Base-by-base conservation (phyloP, 2,888 invertebrate genomes). In the Itoplectis maculator region DNA sequence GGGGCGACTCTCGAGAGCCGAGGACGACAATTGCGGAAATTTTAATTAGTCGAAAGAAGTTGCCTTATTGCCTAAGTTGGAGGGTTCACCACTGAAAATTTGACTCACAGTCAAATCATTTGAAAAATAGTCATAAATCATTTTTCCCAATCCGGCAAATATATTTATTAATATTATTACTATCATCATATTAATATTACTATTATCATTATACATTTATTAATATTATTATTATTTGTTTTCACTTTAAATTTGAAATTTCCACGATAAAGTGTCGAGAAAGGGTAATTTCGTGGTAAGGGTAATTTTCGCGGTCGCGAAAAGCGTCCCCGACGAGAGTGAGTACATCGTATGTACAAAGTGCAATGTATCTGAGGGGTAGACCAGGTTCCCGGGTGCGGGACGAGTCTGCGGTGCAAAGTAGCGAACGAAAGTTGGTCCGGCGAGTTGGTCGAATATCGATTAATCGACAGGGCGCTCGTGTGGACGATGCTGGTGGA, bases 371-470 rank as follows among this genome's bases (percentile, higher is more conserved):
- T n/a, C n/a, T n/a, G n/a, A n/a, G n/a, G n/a, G n/a, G n/a, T n/a
- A n/a, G n/a, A n/a, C n/a, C n/a, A n/a, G n/a, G n/a, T n/a, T n/a
- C n/a, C 11, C 11, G 11, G 35, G 35, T 37, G n/a, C 51, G 23
- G 37, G n/a, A 49, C 11, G 70, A 59, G 18, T 70, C 49, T 82
- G 78, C 20, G 66, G 73, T 63, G 59, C 56, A 18, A 40, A 68
- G 54, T 29, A 47, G 68, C 51, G 61, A 45, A n/a, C 13, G 70
- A 72, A 45, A 54, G 49, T 70, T 56, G 65, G 70, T 35, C 35
- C 51, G 37, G 63, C 40, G 63, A 72, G 74, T 42, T 49, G 49
- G 69, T 66, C 5, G 82, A 82, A 82, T 82, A 82, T 82, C 82
- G 82, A 82, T 82, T 82, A 82, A 79, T 79, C 73, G 78, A 59